Evolutionary conservation across 2,797 vertebrate genomes (phyloP), one percentile per base, ranked within the genome.

Genomic region (Phataginus tetradactyla): DNA sequence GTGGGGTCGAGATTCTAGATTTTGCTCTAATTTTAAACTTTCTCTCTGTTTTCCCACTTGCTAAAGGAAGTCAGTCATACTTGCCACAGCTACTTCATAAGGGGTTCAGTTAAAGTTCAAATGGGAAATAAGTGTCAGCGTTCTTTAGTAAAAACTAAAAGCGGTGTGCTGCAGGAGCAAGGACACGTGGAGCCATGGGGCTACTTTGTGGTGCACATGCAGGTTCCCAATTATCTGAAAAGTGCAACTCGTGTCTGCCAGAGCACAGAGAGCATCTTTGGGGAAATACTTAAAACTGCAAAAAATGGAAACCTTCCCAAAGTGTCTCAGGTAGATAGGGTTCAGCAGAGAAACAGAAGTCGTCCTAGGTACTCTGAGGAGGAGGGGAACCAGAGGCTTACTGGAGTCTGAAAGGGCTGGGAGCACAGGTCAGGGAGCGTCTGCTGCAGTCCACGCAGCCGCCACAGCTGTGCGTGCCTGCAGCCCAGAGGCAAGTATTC

Each of bases 11-110:
- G 55, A 95, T 15, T 92, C 78, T 93, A 34, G 23, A 90, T 79
- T 93, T 69, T n/a, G 27, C 71, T 87, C 79, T 87, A 49, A 90
- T 86, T 96, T 94, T 84, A 89, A 85, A 25, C 34, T 94, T 45
- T 74, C 11, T 74, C 53, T 74, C 21, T 80, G 53, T 74, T 94
- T 91, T 90, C 74, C 74, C 37, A 27, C 71, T 95, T 91, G 49
- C 68, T 94, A 51, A 95, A 86, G 71, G 74, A 74, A 93, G 25
- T 93, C 66, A 71, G 39, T 51, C 42, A 63, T 96, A 88, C 45
- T 57, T 95, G 53, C 23, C 4, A 4, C 45, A 55, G 79, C 74
- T 83, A 42, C 34, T 71, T 93, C 77, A 29, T 5, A 87, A 55
- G 49, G 29, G 45, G 51, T 85, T 95, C 69, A 91, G 18, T 57